phyloP scores from a whole-genome alignment of 2,888 invertebrate species.

The Cacoxenus indagator region DNA sequence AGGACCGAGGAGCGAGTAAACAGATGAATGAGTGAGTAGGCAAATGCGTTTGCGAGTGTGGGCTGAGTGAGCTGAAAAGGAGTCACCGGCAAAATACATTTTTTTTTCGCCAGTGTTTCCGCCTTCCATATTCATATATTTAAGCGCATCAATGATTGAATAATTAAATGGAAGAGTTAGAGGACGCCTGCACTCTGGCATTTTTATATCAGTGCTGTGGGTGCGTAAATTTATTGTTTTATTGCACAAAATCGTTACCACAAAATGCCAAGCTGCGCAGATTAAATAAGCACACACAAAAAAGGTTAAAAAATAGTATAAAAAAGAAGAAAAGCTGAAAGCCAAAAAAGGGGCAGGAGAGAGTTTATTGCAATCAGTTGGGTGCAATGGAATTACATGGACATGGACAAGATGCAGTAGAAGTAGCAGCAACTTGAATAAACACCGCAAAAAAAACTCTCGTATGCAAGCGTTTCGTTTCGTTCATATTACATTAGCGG shows the following conservation, averaged over 20 bases:
- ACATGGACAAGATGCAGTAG: not conserved
- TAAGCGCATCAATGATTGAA: too few species aligned
- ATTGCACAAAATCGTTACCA: slow-evolving; percentile 36
- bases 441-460: not conserved
- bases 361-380: not conserved
- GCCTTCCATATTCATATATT: too few species aligned
- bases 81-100: too few species aligned
- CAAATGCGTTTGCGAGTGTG: too few species aligned
- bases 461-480: not conserved
- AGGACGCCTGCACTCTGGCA: not conserved
- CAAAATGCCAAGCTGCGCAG: slow-evolving; percentile 34
- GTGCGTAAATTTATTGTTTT: slow-evolving; percentile 9
- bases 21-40: not conserved
- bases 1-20: too few species aligned
- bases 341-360: not conserved
- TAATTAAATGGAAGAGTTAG: not conserved
- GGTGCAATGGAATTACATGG: not conserved
- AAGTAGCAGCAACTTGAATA: not conserved
- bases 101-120: too few species aligned
- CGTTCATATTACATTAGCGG: slow-evolving; percentile 45
- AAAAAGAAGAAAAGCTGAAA: not conserved
- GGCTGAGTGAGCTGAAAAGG: too few species aligned
- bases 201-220: not conserved
- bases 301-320: not conserved
- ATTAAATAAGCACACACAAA: slow-evolving; percentile 2